Percentiles rank a stretch among this genome's conserved stretches.
These are phyloP conservation scores for Orthonychiurus folsomi DNA, from an alignment of 2,888 invertebrate species.

Conservation along the genomic window DNA sequence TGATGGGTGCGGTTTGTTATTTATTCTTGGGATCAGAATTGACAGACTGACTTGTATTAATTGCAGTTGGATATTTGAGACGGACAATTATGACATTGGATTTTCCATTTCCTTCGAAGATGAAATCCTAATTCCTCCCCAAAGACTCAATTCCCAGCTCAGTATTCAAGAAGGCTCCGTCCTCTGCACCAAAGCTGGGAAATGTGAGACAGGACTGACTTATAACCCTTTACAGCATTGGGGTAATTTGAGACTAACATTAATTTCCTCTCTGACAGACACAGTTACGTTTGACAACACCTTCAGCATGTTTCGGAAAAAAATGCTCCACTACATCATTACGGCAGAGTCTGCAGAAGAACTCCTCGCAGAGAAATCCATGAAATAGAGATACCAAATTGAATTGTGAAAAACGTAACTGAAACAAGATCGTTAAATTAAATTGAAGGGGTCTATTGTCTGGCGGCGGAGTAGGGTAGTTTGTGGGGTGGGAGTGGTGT, in stretches of 20 bases:
- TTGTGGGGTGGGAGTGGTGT: no score
- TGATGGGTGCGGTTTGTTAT: no score
- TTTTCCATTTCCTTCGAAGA: slow-evolving; percentile 10
- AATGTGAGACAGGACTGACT: slow-evolving; percentile 9
- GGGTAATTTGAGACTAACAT: no score
- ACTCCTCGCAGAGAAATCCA: no score
- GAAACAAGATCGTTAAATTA: no score
- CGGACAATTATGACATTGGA: slow-evolving; percentile 19
- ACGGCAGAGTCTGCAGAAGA: slow-evolving; percentile 18
- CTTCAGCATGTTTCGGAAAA: slow-evolving; percentile 19
- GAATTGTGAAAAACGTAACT: no score
- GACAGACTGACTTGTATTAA: no score
- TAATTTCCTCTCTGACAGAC: no score
- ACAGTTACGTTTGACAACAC: slow-evolving; percentile 25
- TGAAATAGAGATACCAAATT: slow-evolving; percentile 3
- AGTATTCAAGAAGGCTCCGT: slow-evolving; percentile 18
- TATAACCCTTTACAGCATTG: neutral
- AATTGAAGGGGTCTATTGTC: no score
- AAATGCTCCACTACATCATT: slow-evolving; percentile 19
- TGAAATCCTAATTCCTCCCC: neutral
- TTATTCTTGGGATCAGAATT: no score
- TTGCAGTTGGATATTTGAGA: slow-evolving; percentile 20
- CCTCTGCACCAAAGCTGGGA: slow-evolving; percentile 17
- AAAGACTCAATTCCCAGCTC: slow-evolving; percentile 15
- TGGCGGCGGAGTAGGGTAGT: neutral